A percentile compares a stretch with the other conserved stretches of the same genome.
Conservation (phyloP, 2,797 vertebrate species). For the Serranus cabrilla region DNA sequence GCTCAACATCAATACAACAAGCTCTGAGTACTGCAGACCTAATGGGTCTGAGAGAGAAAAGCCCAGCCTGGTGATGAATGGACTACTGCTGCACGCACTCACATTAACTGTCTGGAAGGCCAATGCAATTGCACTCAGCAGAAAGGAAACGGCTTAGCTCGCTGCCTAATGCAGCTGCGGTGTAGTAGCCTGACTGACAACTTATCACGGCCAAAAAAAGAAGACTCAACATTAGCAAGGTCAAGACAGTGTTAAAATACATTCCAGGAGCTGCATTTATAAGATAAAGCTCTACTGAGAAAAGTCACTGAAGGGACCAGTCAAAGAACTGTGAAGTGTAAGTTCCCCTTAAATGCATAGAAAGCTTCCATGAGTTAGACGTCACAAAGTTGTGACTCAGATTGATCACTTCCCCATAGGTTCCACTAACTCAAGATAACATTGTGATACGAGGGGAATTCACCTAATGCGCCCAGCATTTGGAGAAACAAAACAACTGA, state of each 20-base stretch:
- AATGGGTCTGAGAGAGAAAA: conserved; percentile 70
- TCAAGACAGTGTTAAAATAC: background rate
- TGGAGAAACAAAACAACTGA: too few relatives aligned
- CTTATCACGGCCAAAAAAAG: background rate
- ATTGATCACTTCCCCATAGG: background rate
- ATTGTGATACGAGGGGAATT: background rate
- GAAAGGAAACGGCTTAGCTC: conserved; percentile 33
- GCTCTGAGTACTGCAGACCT: conserved; percentile 61
- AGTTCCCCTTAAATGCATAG: background rate
- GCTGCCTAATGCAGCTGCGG: conserved; percentile 30
- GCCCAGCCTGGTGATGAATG: conserved; percentile 60
- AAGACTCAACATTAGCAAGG: background rate
- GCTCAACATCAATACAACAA: conserved; percentile 63
- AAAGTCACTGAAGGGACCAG: background rate
- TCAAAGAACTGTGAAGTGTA: too few relatives aligned
- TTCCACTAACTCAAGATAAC: background rate
- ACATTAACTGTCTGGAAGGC: conserved; percentile 59
- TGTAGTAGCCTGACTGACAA: background rate
- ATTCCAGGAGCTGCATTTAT: background rate
- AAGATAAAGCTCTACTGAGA: background rate
- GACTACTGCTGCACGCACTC: conserved; percentile 38
- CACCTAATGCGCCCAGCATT: too few relatives aligned
- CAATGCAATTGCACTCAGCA: conserved; percentile 49
- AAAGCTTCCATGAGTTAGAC: too few relatives aligned
- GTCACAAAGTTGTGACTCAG: background rate